A percentile compares a stretch with the other conserved stretches of the same genome.
These are phyloP conservation scores for Lithophane ornitopus DNA, from an alignment of 2,888 invertebrate species.

Conservation along the genomic window DNA sequence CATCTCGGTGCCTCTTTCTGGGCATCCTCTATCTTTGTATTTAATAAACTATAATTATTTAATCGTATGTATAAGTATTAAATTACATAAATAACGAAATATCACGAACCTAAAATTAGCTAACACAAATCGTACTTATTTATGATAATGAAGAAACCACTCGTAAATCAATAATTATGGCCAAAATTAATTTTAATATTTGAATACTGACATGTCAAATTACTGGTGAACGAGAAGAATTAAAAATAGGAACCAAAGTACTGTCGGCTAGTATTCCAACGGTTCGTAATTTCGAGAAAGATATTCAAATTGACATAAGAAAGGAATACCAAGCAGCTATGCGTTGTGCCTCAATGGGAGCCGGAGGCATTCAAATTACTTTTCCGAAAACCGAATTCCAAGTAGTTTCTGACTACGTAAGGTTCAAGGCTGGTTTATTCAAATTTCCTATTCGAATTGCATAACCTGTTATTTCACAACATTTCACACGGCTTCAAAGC, in stretches of 20 bases:
- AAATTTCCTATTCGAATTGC: constrained; percentile 70
- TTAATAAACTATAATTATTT: background rate
- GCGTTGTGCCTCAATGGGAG: constrained; percentile 63
- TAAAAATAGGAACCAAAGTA: background rate
- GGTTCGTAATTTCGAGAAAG: constrained; percentile 35
- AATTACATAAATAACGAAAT: constrained; percentile 5
- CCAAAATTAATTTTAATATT: constrained; percentile 32
- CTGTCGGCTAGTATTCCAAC: constrained; percentile 2
- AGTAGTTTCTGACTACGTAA: constrained; percentile 53
- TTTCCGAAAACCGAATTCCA: constrained; percentile 67
- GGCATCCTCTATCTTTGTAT: background rate
- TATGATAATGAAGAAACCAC: constrained; percentile 31
- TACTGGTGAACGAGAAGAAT: background rate
- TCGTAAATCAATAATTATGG: constrained; percentile 24
- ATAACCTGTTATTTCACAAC: constrained; percentile 71
- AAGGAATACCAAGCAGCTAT: constrained; percentile 64
- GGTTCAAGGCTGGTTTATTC: constrained; percentile 71
- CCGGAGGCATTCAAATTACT: constrained; percentile 72
- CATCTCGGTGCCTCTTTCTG: too few relatives aligned
- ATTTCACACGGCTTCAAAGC: constrained; percentile 66
- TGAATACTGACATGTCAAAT: constrained; percentile 13
- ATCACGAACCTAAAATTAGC: constrained; percentile 9
- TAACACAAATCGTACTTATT: constrained; percentile 15
- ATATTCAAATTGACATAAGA: constrained; percentile 59
- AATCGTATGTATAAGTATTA: constrained; percentile 7